Evolutionary conservation across 2,113 vertebrate genomes (phyloP).

Genomic region (Nanorana parkeri): DNA sequence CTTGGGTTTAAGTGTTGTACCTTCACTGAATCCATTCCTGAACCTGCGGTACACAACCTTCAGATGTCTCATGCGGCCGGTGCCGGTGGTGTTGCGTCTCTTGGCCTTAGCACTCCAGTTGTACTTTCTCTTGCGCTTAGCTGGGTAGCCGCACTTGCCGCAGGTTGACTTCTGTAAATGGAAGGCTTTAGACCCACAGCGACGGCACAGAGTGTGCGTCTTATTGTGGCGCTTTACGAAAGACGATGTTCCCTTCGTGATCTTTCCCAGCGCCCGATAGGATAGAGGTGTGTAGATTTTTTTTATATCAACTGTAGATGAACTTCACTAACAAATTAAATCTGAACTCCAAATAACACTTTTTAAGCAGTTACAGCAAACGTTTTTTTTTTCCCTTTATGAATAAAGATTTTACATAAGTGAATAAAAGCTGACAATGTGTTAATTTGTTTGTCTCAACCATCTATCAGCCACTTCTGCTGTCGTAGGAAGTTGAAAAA

Average conservation of each 20-base stretch:
- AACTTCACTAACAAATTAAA: too few species aligned
- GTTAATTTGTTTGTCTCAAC: too few species aligned
- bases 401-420: too few species aligned
- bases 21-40: conserved; percentile 99
- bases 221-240: conserved; percentile 98
- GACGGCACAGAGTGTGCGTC: conserved; percentile 96
- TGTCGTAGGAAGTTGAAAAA: too few species aligned
- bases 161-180: conserved; percentile 96
- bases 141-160: conserved; percentile 95
- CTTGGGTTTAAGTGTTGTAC: conserved; percentile 94
- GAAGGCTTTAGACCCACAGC: conserved; percentile 95
- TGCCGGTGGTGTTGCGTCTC: conserved; percentile 95
- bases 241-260: conserved; percentile 98
- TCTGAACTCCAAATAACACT: too few species aligned
- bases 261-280: too few species aligned
- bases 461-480: too few species aligned
- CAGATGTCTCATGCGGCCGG: conserved; percentile 95
- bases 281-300: too few species aligned
- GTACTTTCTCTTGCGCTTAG: conserved; percentile 98
- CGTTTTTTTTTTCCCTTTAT: too few species aligned
- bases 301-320: too few species aligned
- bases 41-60: conserved; percentile 96
- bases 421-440: too few species aligned
- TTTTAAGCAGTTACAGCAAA: too few species aligned
- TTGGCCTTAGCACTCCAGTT: conserved; percentile 99